A percentile compares a stretch with the other conserved stretches of the same genome.
Evolutionary conservation across 1,140 invertebrate species (phyloP).

Genomic region (Plodia interpunctella): DNA sequence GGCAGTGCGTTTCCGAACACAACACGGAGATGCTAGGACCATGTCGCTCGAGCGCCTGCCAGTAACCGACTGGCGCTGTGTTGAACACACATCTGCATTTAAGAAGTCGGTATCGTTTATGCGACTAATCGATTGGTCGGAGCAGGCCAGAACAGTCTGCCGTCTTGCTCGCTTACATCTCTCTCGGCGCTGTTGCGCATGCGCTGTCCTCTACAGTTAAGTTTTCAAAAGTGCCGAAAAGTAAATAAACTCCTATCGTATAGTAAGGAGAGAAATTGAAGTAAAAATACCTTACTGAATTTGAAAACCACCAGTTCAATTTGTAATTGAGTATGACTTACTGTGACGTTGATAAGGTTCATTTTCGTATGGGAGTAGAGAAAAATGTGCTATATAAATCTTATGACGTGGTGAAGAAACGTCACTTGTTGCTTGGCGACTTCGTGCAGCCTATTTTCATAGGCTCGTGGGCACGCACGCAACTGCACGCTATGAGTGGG

Average conservation of each 20-base stretch:
- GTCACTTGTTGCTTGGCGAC: conserved; percentile 73
- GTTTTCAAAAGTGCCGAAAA: conserved; percentile 66
- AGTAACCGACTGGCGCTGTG: conserved; percentile 68
- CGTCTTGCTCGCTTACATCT: conserved; percentile 49
- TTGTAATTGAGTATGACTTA: no score
- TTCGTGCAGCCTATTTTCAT: conserved; percentile 49
- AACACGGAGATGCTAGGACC: conserved; percentile 38
- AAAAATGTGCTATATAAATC: conserved; percentile 4
- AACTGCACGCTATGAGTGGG: conserved; percentile 40
- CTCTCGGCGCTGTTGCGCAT: conserved; percentile 51
- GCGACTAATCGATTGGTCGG: conserved; percentile 76
- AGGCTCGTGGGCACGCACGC: conserved; percentile 61
- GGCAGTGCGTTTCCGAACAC: conserved; percentile 41
- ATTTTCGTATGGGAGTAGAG: not conserved
- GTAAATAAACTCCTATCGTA: conserved; percentile 73
- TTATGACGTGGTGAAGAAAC: conserved; percentile 42
- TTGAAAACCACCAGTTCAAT: no score
- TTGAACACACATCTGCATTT: conserved; percentile 75
- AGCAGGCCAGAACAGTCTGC: conserved; percentile 63
- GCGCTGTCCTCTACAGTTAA: conserved; percentile 39
- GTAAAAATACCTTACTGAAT: no score
- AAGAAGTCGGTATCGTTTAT: conserved; percentile 75
- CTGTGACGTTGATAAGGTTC: not conserved
- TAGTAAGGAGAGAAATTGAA: no score
- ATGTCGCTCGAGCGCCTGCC: conserved; percentile 46